Percentiles rank a stretch among this genome's conserved stretches.
These are phyloP conservation scores for Pituophis catenifer DNA, from an alignment of 2,113 vertebrate genomes.

Conservation along the genomic window DNA sequence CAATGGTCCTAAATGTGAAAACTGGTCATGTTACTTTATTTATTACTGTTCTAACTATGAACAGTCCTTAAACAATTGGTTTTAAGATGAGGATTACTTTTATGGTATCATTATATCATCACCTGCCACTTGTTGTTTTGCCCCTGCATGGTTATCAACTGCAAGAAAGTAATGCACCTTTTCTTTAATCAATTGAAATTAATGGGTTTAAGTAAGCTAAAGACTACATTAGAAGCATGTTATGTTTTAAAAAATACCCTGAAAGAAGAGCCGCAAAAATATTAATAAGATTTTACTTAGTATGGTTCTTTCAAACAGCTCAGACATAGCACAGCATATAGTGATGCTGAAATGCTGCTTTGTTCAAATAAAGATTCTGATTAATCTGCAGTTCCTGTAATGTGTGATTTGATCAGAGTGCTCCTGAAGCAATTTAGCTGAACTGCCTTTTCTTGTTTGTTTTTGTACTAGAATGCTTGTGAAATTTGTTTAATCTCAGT, in stretches of 20 bases:
- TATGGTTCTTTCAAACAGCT: not conserved
- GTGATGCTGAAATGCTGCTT: not conserved
- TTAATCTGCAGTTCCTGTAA: slow-evolving; percentile 4
- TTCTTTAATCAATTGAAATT: not conserved
- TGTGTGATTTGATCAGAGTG: not conserved
- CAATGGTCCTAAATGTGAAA: no score
- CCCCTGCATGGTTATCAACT: not conserved
- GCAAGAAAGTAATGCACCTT: not conserved
- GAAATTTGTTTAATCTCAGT: not conserved
- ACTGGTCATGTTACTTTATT: no score
- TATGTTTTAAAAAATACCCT: not conserved
- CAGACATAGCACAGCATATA: not conserved
- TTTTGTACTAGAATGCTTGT: not conserved
- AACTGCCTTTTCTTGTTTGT: not conserved
- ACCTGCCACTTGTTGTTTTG: not conserved
- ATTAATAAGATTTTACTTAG: not conserved
- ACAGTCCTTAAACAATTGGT: no score
- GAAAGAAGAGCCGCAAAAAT: not conserved
- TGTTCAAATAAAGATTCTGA: not conserved
- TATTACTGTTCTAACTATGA: no score
- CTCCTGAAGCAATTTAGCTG: not conserved
- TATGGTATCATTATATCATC: not conserved
- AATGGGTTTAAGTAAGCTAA: not conserved
- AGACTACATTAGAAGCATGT: not conserved
- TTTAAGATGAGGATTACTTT: not conserved